Conservation (phyloP, 2,797 vertebrate genomes). For the Callimico goeldii region DNA sequence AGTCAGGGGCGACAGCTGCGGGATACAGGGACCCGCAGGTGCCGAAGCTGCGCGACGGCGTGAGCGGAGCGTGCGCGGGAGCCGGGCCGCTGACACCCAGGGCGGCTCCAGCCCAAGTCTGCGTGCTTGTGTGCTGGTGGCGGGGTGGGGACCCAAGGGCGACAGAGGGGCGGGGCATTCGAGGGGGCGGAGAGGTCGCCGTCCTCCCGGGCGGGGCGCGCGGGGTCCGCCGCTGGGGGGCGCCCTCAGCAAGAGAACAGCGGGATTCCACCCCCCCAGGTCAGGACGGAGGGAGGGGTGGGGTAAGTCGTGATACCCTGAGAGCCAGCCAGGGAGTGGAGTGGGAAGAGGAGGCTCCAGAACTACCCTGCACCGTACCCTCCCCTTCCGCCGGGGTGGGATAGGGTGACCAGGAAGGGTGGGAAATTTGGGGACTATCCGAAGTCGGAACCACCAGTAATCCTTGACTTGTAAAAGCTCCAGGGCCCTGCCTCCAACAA, state of each 20-base stretch:
- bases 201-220: conserved; percentile 13
- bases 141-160: conserved; percentile 62
- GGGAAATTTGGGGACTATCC: not conserved
- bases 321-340: not conserved
- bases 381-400: not conserved
- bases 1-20: not conserved
- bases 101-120: conserved; percentile 38
- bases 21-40: conserved; percentile 53
- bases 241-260: not conserved
- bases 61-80: not conserved
- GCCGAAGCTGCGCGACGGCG: not conserved
- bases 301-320: not conserved
- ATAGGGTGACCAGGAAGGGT: not conserved
- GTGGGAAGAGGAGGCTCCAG: not conserved
- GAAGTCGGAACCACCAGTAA: not conserved
- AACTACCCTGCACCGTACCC: not conserved
- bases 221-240: not conserved
- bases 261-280: not conserved
- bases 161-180: conserved; percentile 71
- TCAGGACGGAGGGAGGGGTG: not conserved
- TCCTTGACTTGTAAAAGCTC: not conserved
- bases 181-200: conserved; percentile 72
- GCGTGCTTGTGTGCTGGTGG: not conserved
- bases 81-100: not conserved
- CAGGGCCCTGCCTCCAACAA: not conserved